Conservation (phyloP, 2,113 vertebrate species). For the Piliocolobus tephrosceles region DNA sequence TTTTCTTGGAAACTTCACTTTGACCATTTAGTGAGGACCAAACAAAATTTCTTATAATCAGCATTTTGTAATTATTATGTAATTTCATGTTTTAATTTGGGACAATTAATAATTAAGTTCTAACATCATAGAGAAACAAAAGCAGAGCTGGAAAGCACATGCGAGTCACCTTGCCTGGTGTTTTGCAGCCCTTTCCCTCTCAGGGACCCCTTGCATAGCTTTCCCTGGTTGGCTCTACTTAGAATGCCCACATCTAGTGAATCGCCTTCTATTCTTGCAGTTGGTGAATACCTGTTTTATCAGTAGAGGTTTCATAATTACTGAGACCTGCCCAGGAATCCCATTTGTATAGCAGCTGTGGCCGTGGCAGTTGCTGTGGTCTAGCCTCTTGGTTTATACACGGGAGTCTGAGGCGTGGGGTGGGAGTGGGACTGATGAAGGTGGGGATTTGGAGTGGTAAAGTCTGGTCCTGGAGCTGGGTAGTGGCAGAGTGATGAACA, state of each 20-base stretch:
- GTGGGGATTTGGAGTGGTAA: not conserved
- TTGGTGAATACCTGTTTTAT: not conserved
- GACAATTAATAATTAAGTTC: not conserved
- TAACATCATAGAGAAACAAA: not conserved
- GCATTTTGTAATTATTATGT: not conserved
- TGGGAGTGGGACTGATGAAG: too few relatives aligned
- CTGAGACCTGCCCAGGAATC: not conserved
- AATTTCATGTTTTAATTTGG: not conserved
- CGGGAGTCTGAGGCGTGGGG: not conserved
- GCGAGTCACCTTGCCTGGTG: fast-evolving
- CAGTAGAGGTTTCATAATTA: not conserved
- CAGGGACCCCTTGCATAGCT: not conserved
- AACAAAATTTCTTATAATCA: not conserved
- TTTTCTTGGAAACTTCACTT: not conserved
- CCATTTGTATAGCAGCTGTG: not conserved
- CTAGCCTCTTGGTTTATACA: not conserved
- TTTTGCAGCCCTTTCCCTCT: not conserved
- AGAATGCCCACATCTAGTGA: not conserved
- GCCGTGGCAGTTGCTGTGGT: not conserved
- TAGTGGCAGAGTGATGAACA: not conserved
- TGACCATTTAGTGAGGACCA: not conserved
- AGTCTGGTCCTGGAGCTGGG: not conserved
- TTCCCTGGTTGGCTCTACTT: fast-evolving
- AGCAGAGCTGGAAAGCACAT: not conserved
- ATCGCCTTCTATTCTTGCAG: not conserved